These are phyloP conservation scores for Drosophila cognata DNA, from an alignment of 2,888 invertebrate species.

Conservation along the genomic window DNA sequence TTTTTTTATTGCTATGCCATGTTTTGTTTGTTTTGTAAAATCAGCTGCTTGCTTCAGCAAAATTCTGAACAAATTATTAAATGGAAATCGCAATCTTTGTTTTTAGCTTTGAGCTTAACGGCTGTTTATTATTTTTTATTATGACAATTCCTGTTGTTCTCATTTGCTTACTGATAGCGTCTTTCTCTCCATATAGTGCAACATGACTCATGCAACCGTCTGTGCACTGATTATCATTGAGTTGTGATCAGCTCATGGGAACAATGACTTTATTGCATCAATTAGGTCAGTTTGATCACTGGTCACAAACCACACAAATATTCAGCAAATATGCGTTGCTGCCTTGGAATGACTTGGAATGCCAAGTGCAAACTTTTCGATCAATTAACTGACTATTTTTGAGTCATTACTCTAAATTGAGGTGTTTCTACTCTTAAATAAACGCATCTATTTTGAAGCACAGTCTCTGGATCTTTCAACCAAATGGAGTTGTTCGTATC, in stretches of 20 bases:
- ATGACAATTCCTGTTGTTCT: background rate
- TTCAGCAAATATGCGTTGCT: background rate
- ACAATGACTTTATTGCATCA: constrained; percentile 12
- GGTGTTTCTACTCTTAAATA: background rate
- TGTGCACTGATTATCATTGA: constrained; percentile 2
- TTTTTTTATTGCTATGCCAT: background rate
- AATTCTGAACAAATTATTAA: background rate
- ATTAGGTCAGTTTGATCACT: constrained; percentile 3
- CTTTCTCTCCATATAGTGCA: constrained; percentile 10
- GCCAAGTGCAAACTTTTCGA: constrained; percentile 19
- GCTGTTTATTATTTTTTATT: constrained; percentile 11
- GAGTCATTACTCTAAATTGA: constrained; percentile 7
- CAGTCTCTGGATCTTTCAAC: background rate
- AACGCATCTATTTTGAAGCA: background rate
- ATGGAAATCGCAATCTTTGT: constrained; percentile 7
- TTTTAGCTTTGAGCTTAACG: background rate
- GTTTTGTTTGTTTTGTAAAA: background rate
- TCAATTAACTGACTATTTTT: constrained; percentile 2
- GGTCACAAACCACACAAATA: constrained; percentile 4
- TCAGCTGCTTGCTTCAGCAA: background rate
- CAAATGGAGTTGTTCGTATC: background rate
- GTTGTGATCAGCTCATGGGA: constrained; percentile 7
- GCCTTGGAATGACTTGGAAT: background rate
- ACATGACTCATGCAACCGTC: constrained; percentile 31
- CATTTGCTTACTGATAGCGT: background rate